Evolutionary conservation across 1,140 invertebrate genomes (phyloP).

Genomic region (Homarus americanus): DNA sequence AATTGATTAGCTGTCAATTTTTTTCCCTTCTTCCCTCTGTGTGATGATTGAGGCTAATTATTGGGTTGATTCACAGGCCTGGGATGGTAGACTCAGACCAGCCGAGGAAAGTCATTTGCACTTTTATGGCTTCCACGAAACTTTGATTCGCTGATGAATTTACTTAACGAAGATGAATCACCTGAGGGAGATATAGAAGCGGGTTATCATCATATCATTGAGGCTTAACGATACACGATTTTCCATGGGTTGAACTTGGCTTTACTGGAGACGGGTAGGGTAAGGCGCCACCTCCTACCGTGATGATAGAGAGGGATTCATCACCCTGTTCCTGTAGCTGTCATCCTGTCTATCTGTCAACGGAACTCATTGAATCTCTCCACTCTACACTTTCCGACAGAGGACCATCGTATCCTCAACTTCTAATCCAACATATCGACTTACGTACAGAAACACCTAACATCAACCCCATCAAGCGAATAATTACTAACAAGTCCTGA

Average conservation of each 20-base stretch:
- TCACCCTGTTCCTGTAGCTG: not conserved
- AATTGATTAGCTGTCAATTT: constrained; percentile 58
- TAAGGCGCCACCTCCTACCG: not conserved
- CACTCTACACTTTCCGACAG: too few species aligned
- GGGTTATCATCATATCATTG: not conserved
- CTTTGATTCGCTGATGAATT: constrained; percentile 19
- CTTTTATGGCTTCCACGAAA: not conserved
- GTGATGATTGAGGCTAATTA: constrained; percentile 20
- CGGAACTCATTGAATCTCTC: too few species aligned
- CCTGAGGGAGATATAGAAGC: not conserved
- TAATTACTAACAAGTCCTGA: too few species aligned
- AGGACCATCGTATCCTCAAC: too few species aligned
- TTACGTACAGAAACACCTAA: too few species aligned
- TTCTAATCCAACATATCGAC: too few species aligned
- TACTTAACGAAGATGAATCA: constrained; percentile 3
- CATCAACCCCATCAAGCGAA: too few species aligned
- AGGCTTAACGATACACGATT: not conserved
- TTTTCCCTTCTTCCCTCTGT: not conserved
- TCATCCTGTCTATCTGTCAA: not conserved
- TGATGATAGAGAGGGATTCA: not conserved
- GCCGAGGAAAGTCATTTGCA: constrained; percentile 1
- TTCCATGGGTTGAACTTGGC: not conserved
- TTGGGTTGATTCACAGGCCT: constrained; percentile 1
- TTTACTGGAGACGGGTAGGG: not conserved
- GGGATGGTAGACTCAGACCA: too few species aligned